Base-by-base conservation (phyloP, 1,140 invertebrate species). In the Heliothis virescens region DNA sequence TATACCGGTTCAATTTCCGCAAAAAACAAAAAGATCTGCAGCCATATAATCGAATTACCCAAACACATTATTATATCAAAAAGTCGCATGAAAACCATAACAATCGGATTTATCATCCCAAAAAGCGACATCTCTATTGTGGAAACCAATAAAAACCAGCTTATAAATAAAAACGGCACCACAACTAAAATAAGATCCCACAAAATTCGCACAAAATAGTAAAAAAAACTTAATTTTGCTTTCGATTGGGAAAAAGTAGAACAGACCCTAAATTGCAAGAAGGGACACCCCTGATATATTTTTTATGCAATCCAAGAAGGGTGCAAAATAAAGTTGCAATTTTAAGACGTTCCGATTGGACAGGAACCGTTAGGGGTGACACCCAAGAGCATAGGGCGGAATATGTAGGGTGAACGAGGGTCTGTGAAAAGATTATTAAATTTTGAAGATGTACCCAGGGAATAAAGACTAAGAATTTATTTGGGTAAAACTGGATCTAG, bases 311-410 rank as follows among this genome's bases (percentile, higher is more conserved):
- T 82, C 80, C 69, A 80, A 83, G 78, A 84, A 81, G 87, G 86
- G 83, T 79, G 82, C 62, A 82, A 85, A 85, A 89, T 88, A 87
- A 89, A 90, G 85, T 87, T 82, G 83, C 81, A 80, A 86, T 83
- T 86, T 82, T 83, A 83, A 80, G 83, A 81, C 82, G 50, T 60
- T 79, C 63, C 83, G 26, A 93, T 93, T 93, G 91, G 91, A 63
- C 60, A 84, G 85, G 57, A 85, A 88, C 86, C 47, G 85, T 73
- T 53, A 89, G 90, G 90, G 90, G 90, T 86, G 79, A 81, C 88
- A 89, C 87, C 90, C 90, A 87, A 82, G 72, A 78, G 53, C 47
- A 67, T 82, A 86, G 88, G 90, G 87, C 82, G 89, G 75, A 78
- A 18, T 63, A 16, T 57, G 48, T 26, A 29, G 74, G 48, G 65